Evolutionary conservation across 1,140 invertebrate species (phyloP), one percentile per base, ranked within the genome.

Genomic region (Drosophila murphyi): DNA sequence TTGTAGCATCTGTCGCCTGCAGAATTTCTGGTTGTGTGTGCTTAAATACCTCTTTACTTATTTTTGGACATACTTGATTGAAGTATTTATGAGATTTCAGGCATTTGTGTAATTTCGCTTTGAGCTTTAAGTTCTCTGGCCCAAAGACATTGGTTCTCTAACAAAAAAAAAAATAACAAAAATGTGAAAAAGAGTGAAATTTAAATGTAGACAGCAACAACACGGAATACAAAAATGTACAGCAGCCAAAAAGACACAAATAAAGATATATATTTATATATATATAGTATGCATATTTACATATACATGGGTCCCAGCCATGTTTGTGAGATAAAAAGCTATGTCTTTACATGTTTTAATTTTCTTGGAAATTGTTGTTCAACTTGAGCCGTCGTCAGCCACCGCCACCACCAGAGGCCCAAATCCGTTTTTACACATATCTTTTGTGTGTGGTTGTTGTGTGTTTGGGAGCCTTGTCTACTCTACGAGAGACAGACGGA

Each of bases 301-400:
- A 80, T 80, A 85, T 80, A 73, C 72, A 77, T 76, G 67, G 57
- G 12, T 63, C 69, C 60, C 72, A 67, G 72, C 80, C 80, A 88
- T 88, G 83, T 88, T 88, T 89, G 85, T 88, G 65, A 89, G 83
- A 88, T 88, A 80, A 88, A 88, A 88, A 88, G 83, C 89, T 88
- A 88, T 88, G 83, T 88, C 85, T 88, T 87, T 83, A 89, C 83
- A 89, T 88, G 83, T 88, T 88, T 88, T 88, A 88, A 88, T 88
- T 88, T 88, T 88, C 83, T 88, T 88, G 83, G 83, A 88, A 88
- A 89, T 88, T 88, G 83, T 88, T 83, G 83, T 88, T 89, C 85
- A 75, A 89, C 73, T 83, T 77, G 64, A 80, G 73, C 67, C 70
- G 59, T 64, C 61, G 41, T 41, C 67, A 76, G n/a, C 50, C 77